Evolutionary conservation across 2,888 invertebrate genomes (phyloP).

Genomic region (Cantharis nigra): DNA sequence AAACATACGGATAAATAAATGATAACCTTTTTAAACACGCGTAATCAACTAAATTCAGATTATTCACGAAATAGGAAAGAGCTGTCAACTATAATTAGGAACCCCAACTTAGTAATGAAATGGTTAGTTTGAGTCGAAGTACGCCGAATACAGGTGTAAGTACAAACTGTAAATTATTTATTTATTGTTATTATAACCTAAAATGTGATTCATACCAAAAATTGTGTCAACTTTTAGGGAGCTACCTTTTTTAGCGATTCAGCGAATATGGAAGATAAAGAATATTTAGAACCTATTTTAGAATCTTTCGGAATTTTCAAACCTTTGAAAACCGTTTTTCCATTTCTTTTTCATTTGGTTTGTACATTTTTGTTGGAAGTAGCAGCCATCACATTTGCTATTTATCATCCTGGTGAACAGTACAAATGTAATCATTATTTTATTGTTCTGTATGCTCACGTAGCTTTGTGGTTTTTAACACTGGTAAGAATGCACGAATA

Average conservation of each 20-base stretch:
- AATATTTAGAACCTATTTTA: conserved; percentile 50
- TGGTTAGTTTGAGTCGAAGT: conserved; percentile 44
- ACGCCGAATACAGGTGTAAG: conserved; percentile 41
- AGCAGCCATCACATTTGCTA: conserved; percentile 49
- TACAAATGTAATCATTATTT: conserved; percentile 63
- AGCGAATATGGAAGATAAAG: conserved; percentile 51
- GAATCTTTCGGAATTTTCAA: conserved; percentile 53
- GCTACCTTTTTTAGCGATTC: conserved; percentile 56
- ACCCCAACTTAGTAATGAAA: conserved; percentile 15
- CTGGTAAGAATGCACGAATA: conserved; percentile 54
- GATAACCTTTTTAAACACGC: neutral
- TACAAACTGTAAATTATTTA: conserved; percentile 4
- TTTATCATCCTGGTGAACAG: conserved; percentile 50
- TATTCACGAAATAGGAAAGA: neutral
- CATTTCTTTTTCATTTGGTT: conserved; percentile 47
- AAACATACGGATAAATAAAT: neutral
- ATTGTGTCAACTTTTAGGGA: conserved; percentile 44
- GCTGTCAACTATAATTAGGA: neutral
- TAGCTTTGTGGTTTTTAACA: conserved; percentile 63
- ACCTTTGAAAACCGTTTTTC: conserved; percentile 48
- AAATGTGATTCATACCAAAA: conserved; percentile 9
- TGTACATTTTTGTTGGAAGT: conserved; percentile 49
- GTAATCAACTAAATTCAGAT: neutral
- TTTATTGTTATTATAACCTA: conserved; percentile 6
- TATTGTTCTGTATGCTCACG: conserved; percentile 63